Conservation (phyloP, 2,113 vertebrate genomes). For the Crotalus tigris region DNA sequence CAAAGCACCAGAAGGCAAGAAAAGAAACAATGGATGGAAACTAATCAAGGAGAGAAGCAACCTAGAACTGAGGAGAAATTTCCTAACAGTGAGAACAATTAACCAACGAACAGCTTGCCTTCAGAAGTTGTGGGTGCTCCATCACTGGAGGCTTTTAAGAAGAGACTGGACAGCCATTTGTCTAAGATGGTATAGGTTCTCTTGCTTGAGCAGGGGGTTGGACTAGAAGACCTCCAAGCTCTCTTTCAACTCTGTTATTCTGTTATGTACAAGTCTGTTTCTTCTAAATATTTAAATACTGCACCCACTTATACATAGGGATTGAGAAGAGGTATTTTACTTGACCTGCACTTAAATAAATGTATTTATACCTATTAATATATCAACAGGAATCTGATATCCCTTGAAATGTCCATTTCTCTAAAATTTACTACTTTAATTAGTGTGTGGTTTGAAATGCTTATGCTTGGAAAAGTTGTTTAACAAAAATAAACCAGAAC, state of each 20-base stretch:
- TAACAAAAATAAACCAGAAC: not conserved
- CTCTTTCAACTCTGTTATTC: not conserved
- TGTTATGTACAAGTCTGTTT: not conserved
- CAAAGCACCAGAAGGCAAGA: too few species aligned
- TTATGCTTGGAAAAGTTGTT: not conserved
- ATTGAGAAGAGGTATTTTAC: not conserved
- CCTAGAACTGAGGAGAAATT: too few species aligned
- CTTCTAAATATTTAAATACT: not conserved
- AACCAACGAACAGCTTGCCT: too few species aligned
- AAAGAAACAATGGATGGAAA: too few species aligned
- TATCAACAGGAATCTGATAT: not conserved
- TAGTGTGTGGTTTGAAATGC: not conserved
- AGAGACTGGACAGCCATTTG: too few species aligned
- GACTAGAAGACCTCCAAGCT: not conserved
- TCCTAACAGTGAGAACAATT: too few species aligned
- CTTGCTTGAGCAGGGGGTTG: too few species aligned
- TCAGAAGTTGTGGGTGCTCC: too few species aligned
- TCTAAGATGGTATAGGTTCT: too few species aligned
- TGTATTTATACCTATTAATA: not conserved
- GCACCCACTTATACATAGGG: not conserved
- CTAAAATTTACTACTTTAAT: not conserved
- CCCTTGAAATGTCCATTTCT: not conserved
- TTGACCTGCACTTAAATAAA: not conserved
- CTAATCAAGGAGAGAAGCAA: too few species aligned
- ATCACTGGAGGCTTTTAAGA: too few species aligned